These are phyloP conservation scores for Rhynchophorus ferrugineus DNA, from an alignment of 1,140 invertebrate genomes.

Conservation along the genomic window DNA sequence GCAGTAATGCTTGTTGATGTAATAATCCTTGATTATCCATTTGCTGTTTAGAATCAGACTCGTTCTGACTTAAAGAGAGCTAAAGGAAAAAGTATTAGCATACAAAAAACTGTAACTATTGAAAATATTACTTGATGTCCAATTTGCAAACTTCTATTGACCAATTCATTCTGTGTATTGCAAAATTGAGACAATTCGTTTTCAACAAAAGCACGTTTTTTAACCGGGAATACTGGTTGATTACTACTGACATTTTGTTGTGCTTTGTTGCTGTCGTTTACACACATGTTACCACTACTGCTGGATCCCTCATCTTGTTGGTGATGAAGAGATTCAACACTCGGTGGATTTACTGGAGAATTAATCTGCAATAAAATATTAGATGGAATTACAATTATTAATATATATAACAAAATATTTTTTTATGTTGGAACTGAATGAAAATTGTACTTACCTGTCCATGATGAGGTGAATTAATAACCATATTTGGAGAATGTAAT, in stretches of 20 bases:
- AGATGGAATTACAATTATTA: neutral
- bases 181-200: slow-evolving; percentile 30
- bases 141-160: slow-evolving; percentile 16
- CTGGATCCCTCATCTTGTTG: slow-evolving; percentile 7
- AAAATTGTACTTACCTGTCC: neutral
- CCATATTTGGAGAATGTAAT: slow-evolving; percentile 15
- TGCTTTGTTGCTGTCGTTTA: slow-evolving; percentile 1
- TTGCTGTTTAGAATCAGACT: neutral
- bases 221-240: slow-evolving; percentile 40
- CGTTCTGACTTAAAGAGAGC: too few relatives aligned
- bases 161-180: slow-evolving; percentile 16
- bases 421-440: too few relatives aligned
- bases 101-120: neutral
- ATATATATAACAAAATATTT: too few relatives aligned
- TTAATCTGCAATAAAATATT: neutral
- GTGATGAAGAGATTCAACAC: slow-evolving; percentile 32
- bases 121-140: slow-evolving; percentile 3
- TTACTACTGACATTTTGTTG: neutral
- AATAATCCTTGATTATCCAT: neutral
- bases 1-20: neutral
- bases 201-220: slow-evolving; percentile 54
- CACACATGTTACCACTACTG: neutral
- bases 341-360: slow-evolving; percentile 28
- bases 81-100: neutral
- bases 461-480: slow-evolving; percentile 3